Base-by-base conservation (phyloP, 1,140 invertebrate genomes). In the Mercenaria mercenaria region DNA sequence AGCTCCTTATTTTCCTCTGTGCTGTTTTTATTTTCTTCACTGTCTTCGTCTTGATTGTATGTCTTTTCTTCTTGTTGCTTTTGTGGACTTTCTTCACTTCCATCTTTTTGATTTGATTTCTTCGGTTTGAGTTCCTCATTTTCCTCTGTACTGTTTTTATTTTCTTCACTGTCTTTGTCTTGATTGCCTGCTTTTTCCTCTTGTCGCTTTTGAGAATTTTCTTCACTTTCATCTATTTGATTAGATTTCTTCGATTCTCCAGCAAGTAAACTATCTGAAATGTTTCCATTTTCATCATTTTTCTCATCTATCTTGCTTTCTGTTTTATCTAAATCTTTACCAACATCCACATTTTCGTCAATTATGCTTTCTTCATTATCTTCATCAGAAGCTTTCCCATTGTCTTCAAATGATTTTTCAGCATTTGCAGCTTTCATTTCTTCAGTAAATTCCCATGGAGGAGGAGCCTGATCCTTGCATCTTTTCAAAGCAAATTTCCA, bases 401-500 rank as follows among this genome's bases (percentile, higher is more conserved):
- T 41, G 29, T 76, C 72, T 76, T 29, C 72, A 76, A 41, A n/a
- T 1, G 10, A 29, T n/a, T 59, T 20, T 3, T 56, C n/a, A 47
- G 47, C 18, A 26, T 39, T n/a, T 29, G 18, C 20, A 8, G 0
- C 34, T 29, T 56, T 61, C 29, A 34, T 80, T 91, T 93, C 94
- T 84, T 89, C 29, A 26, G n/a, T n/a, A n/a, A n/a, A n/a, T 23
- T 92, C 88, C 95, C 95, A 96, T 23, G 95, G 94, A 23, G 95
- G 94, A 11, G 94, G 91, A 13, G 93, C 91, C 84, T 96, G 95
- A 69, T 95, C 91, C 11, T 64, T n/a, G 52, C 91, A 92, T 80
- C 95, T 89, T 26, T 90, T 91, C 72, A 96, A 89, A 23, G 95
- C 95, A 95, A 96, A 96, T 89, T 95, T 96, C 95, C 95, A 96